Evolutionary conservation across 2,888 invertebrate genomes (phyloP).

Genomic region (Atherix ibis): DNA sequence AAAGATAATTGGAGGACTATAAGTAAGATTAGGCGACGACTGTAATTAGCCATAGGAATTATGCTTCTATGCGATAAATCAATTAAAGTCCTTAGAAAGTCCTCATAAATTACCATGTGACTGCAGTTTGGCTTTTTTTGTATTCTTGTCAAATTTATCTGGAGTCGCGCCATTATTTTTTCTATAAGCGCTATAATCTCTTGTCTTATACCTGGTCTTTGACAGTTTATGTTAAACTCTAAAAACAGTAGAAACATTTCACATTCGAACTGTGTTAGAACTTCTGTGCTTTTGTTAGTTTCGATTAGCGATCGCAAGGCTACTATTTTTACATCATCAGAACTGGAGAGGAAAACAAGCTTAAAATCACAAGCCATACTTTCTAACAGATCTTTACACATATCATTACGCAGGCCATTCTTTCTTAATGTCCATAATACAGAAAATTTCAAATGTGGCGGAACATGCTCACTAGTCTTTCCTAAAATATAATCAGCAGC

Average conservation of each 20-base stretch:
- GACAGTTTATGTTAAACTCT: slow-evolving; percentile 50
- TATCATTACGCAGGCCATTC: slow-evolving; percentile 23
- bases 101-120: slow-evolving; percentile 28
- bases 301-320: slow-evolving; percentile 55
- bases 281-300: slow-evolving; percentile 55
- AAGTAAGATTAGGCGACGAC: slow-evolving; percentile 41
- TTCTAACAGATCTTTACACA: slow-evolving; percentile 32
- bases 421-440: slow-evolving; percentile 33
- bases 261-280: slow-evolving; percentile 44
- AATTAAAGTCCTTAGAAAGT: slow-evolving; percentile 36
- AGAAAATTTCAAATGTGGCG: slow-evolving; percentile 24
- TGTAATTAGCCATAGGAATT: slow-evolving; percentile 46
- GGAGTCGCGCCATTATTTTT: slow-evolving; percentile 41
- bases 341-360: slow-evolving; percentile 35
- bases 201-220: slow-evolving; percentile 51
- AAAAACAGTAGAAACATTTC: slow-evolving; percentile 45
- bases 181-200: slow-evolving; percentile 50
- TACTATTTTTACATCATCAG: slow-evolving; percentile 46
- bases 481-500: slow-evolving; percentile 18
- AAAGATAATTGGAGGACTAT: too few species aligned
- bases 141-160: slow-evolving; percentile 30
- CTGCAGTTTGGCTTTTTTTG: too few species aligned
- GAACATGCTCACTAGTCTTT: slow-evolving; percentile 12
- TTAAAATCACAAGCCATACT: slow-evolving; percentile 33
- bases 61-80: slow-evolving; percentile 38